Base-by-base conservation (phyloP, 2,113 vertebrate species). In the Holacanthus passer region DNA sequence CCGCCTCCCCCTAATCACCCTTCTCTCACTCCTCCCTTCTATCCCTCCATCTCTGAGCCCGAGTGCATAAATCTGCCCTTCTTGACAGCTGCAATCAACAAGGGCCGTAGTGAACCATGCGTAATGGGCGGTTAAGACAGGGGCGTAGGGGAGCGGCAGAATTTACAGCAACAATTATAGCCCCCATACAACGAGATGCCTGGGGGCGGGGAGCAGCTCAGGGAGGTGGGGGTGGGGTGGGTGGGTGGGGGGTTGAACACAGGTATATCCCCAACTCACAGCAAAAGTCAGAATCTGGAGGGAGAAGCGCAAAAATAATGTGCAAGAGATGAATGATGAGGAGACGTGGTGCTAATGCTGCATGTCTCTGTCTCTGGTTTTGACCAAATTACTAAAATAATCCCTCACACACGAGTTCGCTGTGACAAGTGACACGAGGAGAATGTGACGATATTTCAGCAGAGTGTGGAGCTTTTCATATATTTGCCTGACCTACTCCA, bases 121-220 rank as follows among this genome's bases (percentile, higher is more conserved):
- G 92, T 94, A 94, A 94, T 94, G 90, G 91, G 82, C 88, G 88
- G 88, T 93, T 94, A 94, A 91, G 91, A 94, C 89, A 91, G 91
- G 91, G 88, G 90, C 88, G 91, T 93, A 64, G 84, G 90, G 88
- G 90, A 92, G 88, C 77, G 60, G 79, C 87, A 89, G 84, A 90
- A 95, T 95, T 95, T 95, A 95, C 93, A 90, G 89, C 91, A 90
- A 95, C 94, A 94, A 95, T 95, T 94, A 94, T 87, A 91, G 87
- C 87, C 92, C 87, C 89, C 90, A 76, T 82, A 77, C 87, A 86
- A 82, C 73, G 67, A 80, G 84, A 65, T 64, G 78, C 86, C 79
- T 69, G 85, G 72, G 67, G 83, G 79, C 35, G 62, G 87, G 82
- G 84, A 41, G 73, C 63, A 45, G 81, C 71, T 73, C 47, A 41